Evolutionary conservation across 2,888 invertebrate genomes (phyloP).

Genomic region (Rapana venosa): DNA sequence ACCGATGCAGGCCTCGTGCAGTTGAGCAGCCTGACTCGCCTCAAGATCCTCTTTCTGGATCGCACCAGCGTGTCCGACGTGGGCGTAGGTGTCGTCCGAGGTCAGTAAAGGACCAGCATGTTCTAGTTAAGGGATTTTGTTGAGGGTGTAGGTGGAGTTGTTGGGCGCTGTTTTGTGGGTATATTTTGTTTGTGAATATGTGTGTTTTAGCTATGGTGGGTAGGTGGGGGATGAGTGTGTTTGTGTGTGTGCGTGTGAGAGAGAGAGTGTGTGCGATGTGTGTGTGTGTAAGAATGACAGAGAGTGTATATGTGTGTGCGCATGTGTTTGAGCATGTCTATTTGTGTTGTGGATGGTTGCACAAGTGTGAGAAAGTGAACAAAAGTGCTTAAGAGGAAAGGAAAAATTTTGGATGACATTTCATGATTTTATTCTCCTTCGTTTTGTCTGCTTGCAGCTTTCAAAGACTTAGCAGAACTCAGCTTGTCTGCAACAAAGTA

Average conservation of each 20-base stretch:
- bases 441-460: constrained; percentile 57
- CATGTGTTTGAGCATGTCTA: too few relatives aligned
- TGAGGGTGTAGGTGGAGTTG: neutral
- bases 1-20: constrained; percentile 71
- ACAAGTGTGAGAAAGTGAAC: neutral
- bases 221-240: too few relatives aligned
- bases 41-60: constrained; percentile 72
- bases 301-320: too few relatives aligned
- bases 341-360: too few relatives aligned
- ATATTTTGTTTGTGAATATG: neutral
- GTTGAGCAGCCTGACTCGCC: constrained; percentile 62
- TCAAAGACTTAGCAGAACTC: constrained; percentile 65
- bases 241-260: too few relatives aligned
- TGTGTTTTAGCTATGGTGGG: neutral
- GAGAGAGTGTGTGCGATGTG: too few relatives aligned
- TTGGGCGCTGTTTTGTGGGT: neutral
- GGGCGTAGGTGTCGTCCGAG: constrained; percentile 62
- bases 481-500: constrained; percentile 71
- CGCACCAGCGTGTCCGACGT: constrained; percentile 68
- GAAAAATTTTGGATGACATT: neutral
- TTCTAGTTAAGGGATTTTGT: neutral
- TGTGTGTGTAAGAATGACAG: too few relatives aligned
- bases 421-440: neutral
- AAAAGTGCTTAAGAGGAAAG: too few relatives aligned
- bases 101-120: constrained; percentile 52